Conservation (phyloP, 1,140 invertebrate species). For the Vollenhovia emeryi region DNA sequence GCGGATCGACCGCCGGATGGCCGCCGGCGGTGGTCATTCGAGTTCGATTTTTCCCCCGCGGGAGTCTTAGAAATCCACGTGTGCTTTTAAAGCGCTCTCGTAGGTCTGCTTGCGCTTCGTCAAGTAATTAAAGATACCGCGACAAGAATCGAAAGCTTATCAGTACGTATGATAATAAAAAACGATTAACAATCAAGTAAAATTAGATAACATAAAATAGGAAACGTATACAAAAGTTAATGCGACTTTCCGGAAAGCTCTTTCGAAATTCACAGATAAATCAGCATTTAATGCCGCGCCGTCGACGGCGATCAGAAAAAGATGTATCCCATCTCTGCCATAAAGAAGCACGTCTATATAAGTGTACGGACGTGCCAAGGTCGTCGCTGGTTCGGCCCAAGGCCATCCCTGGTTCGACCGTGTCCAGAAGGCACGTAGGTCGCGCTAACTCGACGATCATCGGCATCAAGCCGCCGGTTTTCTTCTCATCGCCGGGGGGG, state of each 20-base stretch:
- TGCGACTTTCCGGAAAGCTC: not conserved
- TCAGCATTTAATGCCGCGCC: not conserved
- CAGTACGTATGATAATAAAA: no score
- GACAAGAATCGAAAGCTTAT: not conserved
- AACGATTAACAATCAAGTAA: no score
- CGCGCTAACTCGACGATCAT: constrained; percentile 42
- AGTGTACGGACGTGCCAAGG: constrained; percentile 40
- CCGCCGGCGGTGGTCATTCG: constrained; percentile 41
- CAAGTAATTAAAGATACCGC: not conserved
- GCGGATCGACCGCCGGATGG: constrained; percentile 18
- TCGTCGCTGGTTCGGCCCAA: constrained; percentile 33
- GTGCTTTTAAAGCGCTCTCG: not conserved
- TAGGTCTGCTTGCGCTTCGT: not conserved
- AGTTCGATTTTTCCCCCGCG: constrained; percentile 33
- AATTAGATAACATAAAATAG: no score
- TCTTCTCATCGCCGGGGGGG: constrained; percentile 22
- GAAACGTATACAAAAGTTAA: not conserved
- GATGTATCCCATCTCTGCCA: not conserved
- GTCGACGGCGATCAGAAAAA: not conserved
- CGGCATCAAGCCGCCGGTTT: constrained; percentile 36
- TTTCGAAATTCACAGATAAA: not conserved
- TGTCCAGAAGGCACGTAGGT: constrained; percentile 35
- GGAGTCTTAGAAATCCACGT: not conserved
- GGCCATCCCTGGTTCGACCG: not conserved
- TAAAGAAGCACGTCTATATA: constrained; percentile 28